Conservation (phyloP, 2,888 invertebrate species). For the Apodemia mormo region DNA sequence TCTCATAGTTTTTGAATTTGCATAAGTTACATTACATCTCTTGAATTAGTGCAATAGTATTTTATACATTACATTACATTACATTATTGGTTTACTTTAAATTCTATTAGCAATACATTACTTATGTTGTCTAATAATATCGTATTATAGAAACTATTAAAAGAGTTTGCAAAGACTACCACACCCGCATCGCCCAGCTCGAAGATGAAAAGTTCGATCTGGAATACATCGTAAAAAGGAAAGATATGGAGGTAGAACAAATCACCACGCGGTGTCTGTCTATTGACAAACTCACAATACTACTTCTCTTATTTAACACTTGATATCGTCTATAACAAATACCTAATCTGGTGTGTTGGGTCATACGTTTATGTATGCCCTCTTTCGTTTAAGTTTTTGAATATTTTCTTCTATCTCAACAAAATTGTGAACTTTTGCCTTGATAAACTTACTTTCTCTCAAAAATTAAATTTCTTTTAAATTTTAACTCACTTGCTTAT, state of each 20-base stretch:
- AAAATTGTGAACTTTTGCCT: conserved; percentile 43
- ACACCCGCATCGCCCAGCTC: conserved; percentile 92
- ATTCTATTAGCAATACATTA: conserved; percentile 43
- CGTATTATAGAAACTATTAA: conserved; percentile 87
- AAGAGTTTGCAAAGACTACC: conserved; percentile 91
- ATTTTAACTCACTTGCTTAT: conserved; percentile 65
- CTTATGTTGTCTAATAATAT: conserved; percentile 58
- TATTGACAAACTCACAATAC: conserved; percentile 73
- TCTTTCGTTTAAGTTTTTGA: conserved; percentile 49
- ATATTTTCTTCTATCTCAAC: conserved; percentile 61
- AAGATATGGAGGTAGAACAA: conserved; percentile 97
- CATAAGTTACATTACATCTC: not conserved
- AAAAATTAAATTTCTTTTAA: conserved; percentile 53
- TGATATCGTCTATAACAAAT: conserved; percentile 65
- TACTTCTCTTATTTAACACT: conserved; percentile 67
- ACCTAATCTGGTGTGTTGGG: conserved; percentile 58
- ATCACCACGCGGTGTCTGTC: conserved; percentile 58
- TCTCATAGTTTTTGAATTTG: not conserved
- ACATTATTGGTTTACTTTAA: conserved; percentile 41
- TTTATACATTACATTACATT: conserved; percentile 52
- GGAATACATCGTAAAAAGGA: conserved; percentile 98
- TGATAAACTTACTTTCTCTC: conserved; percentile 63
- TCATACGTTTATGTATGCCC: conserved; percentile 45
- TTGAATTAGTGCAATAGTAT: not conserved
- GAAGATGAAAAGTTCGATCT: conserved; percentile 99